A percentile compares a stretch with the other conserved stretches of the same genome.
phyloP scores from a whole-genome alignment of 2,113 vertebrate species.

The Corvus moneduloides region DNA sequence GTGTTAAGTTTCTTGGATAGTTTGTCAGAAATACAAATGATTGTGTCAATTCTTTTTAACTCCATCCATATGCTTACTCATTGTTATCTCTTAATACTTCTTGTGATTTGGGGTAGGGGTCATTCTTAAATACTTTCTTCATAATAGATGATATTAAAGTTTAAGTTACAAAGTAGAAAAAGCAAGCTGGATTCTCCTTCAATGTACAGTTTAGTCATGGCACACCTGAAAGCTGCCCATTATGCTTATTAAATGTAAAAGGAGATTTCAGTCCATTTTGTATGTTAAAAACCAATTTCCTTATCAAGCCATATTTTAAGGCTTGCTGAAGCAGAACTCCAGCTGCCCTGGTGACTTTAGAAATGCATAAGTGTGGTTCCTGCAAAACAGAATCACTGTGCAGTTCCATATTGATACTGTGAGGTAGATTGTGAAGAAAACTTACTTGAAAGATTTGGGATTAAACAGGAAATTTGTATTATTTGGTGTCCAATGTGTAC shows the following conservation, averaged over 20 bases:
- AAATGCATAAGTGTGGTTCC: fast-evolving
- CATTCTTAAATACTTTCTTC: not conserved
- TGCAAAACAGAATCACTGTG: not conserved
- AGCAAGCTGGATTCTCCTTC: not conserved
- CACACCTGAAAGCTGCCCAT: not conserved
- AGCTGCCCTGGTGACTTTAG: not conserved
- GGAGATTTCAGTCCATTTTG: not conserved
- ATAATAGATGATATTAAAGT: not conserved
- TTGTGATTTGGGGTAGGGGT: not conserved
- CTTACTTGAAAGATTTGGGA: not conserved
- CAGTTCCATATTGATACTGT: not conserved
- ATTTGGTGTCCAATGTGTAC: not conserved
- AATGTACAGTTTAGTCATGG: not conserved
- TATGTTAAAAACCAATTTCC: not conserved
- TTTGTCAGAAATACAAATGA: not conserved
- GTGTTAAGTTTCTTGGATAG: not conserved
- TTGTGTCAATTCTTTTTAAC: not conserved
- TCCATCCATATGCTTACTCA: fast-evolving
- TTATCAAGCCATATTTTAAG: not conserved
- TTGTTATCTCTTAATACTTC: not conserved
- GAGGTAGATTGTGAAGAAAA: not conserved
- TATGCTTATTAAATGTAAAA: not conserved
- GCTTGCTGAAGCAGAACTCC: not conserved
- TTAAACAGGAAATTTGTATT: not conserved
- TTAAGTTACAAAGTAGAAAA: not conserved